Percentiles rank a stretch among this genome's conserved stretches.
These are phyloP conservation scores for Campopleginae sp. DNA, from an alignment of 2,888 invertebrate genomes.

Conservation along the genomic window DNA sequence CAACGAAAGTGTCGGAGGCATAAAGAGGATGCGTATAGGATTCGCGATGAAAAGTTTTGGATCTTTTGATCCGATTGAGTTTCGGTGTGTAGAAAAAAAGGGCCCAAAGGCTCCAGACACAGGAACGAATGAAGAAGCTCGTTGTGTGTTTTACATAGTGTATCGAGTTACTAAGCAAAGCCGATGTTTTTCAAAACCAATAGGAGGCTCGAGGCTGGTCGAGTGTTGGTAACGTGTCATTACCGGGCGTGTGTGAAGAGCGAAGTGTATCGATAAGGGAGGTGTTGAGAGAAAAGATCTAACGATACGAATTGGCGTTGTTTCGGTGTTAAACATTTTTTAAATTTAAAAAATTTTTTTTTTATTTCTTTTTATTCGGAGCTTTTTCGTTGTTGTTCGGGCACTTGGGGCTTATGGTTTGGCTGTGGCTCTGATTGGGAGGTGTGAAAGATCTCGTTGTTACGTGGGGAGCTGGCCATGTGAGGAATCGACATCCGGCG, in stretches of 20 bases:
- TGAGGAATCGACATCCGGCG: conserved; percentile 57
- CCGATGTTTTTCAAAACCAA: conserved; percentile 77
- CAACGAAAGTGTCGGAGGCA: conserved; percentile 31
- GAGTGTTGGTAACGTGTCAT: conserved; percentile 80
- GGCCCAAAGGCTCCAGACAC: conserved; percentile 25
- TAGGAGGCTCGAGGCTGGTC: conserved; percentile 74
- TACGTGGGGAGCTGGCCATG: conserved; percentile 48
- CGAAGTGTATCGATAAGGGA: conserved; percentile 80
- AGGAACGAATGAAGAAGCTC: not conserved
- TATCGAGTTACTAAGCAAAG: conserved; percentile 82
- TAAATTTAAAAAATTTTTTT: no score
- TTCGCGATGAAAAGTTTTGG: conserved; percentile 59
- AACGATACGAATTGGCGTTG: conserved; percentile 73
- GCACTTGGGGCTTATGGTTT: conserved; percentile 36
- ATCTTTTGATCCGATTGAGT: conserved; percentile 51
- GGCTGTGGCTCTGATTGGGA: conserved; percentile 73
- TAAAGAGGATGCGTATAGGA: conserved; percentile 19
- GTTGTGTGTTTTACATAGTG: conserved; percentile 33
- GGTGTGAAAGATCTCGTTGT: conserved; percentile 76
- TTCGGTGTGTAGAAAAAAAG: conserved; percentile 20
- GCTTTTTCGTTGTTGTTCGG: conserved; percentile 39
- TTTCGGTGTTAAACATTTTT: no score
- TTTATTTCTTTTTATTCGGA: not conserved
- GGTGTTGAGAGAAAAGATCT: conserved; percentile 83
- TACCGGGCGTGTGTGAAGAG: conserved; percentile 72